Evolutionary conservation across 2,888 invertebrate species (phyloP).

Genomic region (Stenotaenia linearis): DNA sequence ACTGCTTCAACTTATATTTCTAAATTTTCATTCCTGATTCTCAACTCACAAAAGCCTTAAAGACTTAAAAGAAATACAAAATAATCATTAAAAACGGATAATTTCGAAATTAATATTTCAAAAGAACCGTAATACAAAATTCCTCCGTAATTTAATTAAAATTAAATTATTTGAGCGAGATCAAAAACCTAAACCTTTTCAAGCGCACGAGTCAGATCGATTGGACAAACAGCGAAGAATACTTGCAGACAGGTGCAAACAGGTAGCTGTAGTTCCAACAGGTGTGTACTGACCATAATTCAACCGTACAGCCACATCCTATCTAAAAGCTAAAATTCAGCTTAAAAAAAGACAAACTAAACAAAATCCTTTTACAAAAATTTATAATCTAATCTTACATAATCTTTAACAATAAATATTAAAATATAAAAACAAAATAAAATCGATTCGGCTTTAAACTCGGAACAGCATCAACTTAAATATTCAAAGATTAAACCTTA

Average conservation of each 20-base stretch:
- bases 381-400: not conserved
- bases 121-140: too few relatives aligned
- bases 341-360: not conserved
- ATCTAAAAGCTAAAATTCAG: not conserved
- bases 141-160: too few relatives aligned
- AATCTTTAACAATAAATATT: not conserved
- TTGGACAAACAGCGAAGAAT: constrained; percentile 15
- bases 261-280: not conserved
- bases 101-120: too few relatives aligned
- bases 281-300: constrained; percentile 11
- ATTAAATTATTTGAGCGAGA: not conserved
- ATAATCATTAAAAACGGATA: too few relatives aligned
- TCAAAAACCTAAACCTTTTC: not conserved
- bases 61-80: too few relatives aligned
- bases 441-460: too few relatives aligned
- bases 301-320: not conserved
- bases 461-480: too few relatives aligned
- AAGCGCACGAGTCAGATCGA: constrained; percentile 15
- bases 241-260: constrained; percentile 15
- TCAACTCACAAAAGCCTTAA: too few relatives aligned
- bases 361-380: not conserved
- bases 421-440: too few relatives aligned
- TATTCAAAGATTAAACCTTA: not conserved
- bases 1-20: not conserved
- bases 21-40: not conserved